These are phyloP conservation scores for Drosophila orosa DNA, from an alignment of 1,140 invertebrate genomes.

Conservation along the genomic window DNA sequence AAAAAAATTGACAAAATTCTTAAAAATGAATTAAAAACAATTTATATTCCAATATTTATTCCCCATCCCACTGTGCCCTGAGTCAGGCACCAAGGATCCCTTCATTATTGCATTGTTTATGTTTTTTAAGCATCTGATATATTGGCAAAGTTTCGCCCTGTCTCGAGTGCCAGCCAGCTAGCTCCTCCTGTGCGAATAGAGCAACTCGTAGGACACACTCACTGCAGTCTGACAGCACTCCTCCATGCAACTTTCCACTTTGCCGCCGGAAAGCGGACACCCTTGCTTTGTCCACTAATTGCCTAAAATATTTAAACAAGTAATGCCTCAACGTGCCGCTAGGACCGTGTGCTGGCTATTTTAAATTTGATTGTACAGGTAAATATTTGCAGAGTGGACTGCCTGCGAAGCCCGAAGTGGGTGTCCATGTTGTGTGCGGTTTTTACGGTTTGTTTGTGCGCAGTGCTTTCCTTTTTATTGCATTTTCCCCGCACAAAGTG, in stretches of 20 bases:
- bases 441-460: slow-evolving; percentile 77
- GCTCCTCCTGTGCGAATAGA: slow-evolving; percentile 56
- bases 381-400: slow-evolving; percentile 62
- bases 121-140: slow-evolving; percentile 78
- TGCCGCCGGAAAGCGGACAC: background rate
- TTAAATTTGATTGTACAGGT: slow-evolving; percentile 79
- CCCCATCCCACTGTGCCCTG: slow-evolving; percentile 3
- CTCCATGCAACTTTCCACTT: background rate
- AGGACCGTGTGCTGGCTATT: slow-evolving; percentile 45
- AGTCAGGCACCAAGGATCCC: slow-evolving; percentile 23
- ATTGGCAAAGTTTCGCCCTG: slow-evolving; percentile 70
- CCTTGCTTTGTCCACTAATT: slow-evolving; percentile 63
- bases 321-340: slow-evolving; percentile 56
- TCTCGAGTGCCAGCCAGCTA: slow-evolving; percentile 34
- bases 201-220: slow-evolving; percentile 53
- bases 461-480: slow-evolving; percentile 67
- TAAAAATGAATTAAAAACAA: background rate
- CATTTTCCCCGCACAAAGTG: slow-evolving; percentile 60
- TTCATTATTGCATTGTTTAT: slow-evolving; percentile 65
- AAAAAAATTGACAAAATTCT: too few species aligned
- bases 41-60: background rate
- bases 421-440: slow-evolving; percentile 61
- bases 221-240: slow-evolving; percentile 35
- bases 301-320: slow-evolving; percentile 79
- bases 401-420: background rate